A percentile compares a stretch with the other conserved stretches of the same genome.
phyloP scores from a whole-genome alignment of 2,888 invertebrate genomes.

The Acanthosepion pharaonis region DNA sequence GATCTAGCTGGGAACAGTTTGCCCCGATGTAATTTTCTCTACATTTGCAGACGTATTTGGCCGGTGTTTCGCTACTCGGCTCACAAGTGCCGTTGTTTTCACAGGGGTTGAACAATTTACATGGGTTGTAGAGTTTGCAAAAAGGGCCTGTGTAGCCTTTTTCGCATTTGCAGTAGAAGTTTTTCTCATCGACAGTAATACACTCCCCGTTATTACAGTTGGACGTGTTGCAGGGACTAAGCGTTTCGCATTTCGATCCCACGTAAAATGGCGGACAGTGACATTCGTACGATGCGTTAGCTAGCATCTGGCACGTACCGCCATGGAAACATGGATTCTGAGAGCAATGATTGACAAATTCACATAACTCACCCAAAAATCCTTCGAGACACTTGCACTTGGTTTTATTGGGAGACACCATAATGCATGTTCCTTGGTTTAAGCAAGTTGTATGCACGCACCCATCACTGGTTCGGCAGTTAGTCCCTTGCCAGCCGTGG shows the following conservation, averaged over 20 bases:
- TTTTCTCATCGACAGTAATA: slow-evolving; percentile 46
- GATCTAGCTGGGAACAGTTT: slow-evolving; percentile 54
- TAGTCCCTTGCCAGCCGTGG: slow-evolving; percentile 60
- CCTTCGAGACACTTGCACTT: slow-evolving; percentile 59
- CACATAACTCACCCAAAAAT: slow-evolving; percentile 58
- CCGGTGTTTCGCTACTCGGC: slow-evolving; percentile 55
- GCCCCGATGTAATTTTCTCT: slow-evolving; percentile 51
- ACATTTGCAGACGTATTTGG: slow-evolving; percentile 53
- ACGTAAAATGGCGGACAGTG: slow-evolving; percentile 54
- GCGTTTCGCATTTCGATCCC: slow-evolving; percentile 56
- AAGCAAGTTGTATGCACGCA: slow-evolving; percentile 58
- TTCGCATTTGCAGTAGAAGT: slow-evolving; percentile 61
- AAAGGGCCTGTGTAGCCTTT: slow-evolving; percentile 62
- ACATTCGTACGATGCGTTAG: slow-evolving; percentile 55
- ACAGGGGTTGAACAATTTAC: slow-evolving; percentile 64
- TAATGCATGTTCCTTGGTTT: slow-evolving; percentile 62
- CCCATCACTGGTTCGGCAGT: slow-evolving; percentile 61
- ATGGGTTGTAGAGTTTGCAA: slow-evolving; percentile 62
- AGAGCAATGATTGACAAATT: slow-evolving; percentile 57
- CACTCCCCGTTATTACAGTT: slow-evolving; percentile 55
- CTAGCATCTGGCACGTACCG: slow-evolving; percentile 48
- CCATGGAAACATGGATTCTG: slow-evolving; percentile 55
- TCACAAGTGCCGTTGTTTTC: slow-evolving; percentile 65
- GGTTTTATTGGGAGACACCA: slow-evolving; percentile 54
- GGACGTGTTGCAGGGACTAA: slow-evolving; percentile 59